Base-by-base conservation (phyloP, 2,888 invertebrate species). In the Drosophila putrida region DNA sequence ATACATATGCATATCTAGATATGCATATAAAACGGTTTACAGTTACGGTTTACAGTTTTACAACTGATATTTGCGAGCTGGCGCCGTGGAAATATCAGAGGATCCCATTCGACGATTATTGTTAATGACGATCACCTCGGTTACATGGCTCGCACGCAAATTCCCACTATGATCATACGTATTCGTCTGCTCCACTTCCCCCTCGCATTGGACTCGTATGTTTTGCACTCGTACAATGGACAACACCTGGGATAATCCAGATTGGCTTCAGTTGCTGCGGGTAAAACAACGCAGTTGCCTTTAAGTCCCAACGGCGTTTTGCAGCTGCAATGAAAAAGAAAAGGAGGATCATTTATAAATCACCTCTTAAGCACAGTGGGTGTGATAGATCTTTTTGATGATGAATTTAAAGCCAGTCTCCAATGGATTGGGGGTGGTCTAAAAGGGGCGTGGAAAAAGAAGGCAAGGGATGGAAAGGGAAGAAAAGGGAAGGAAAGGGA, bases 201-300 rank as follows among this genome's bases (percentile, higher is more conserved):
- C 36, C 79, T 70, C 13, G 85, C 75, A 60, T 82, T 82, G 13
- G 77, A 53, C 36, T 72, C 68, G 35, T 82, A 81, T 10, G 78
- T 84, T 59, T 78, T 90, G 70, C 92, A 92, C 54, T 90, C 87
- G 60, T 90, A 91, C 20, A 85, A 54, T 1, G 92, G 91, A 67
- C 92, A 92, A 38, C 92, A 92, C 15, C 76, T 82, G 0, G 92
- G 92, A 80, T 91, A 92, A 41, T 88, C 83, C 4, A 88, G 73
- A 60, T 82, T 83, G 27, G 76, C 64, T 53, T 90, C 85, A 6
- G 78, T 82, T 10, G 85, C 64, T 10, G 85, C 64, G 4, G 88
- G 88, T 9, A 90, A 33, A 3, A 75, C 63, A 5, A 64, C 64
- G 49, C 92, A 92, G 41, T 82, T 76, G 25, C 92, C 91, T 9